phyloP scores from a whole-genome alignment of 2,113 vertebrate genomes.

The Coptodon rendalli region DNA sequence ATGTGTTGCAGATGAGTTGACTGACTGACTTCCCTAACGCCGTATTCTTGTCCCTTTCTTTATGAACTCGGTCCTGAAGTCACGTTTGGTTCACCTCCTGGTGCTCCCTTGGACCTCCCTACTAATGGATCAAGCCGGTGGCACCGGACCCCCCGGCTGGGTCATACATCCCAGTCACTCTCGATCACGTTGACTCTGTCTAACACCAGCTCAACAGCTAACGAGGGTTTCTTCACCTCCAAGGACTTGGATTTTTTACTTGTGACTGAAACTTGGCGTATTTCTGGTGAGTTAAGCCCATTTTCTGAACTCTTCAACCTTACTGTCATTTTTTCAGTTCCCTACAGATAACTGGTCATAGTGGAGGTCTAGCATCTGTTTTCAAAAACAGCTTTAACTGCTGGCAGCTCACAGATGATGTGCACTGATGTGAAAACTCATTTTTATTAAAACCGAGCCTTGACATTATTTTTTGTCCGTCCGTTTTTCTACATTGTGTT shows the following conservation, averaged over 20 bases:
- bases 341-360: background rate
- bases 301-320: background rate
- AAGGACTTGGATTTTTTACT: background rate
- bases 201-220: background rate
- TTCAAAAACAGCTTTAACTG: background rate
- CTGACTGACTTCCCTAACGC: background rate
- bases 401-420: background rate
- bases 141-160: background rate
- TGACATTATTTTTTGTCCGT: accelerated
- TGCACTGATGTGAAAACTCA: background rate
- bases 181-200: background rate
- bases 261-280: background rate
- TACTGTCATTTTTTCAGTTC: background rate
- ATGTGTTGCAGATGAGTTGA: background rate
- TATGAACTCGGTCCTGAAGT: too few relatives aligned
- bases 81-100: background rate
- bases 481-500: background rate
- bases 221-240: background rate
- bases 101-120: background rate
- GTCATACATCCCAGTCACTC: background rate
- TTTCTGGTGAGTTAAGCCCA: background rate
- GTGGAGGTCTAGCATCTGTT: background rate
- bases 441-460: accelerated
- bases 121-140: background rate
- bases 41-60: background rate